Evolutionary conservation across 1,140 invertebrate genomes (phyloP).

Genomic region (Ephestia elutella): DNA sequence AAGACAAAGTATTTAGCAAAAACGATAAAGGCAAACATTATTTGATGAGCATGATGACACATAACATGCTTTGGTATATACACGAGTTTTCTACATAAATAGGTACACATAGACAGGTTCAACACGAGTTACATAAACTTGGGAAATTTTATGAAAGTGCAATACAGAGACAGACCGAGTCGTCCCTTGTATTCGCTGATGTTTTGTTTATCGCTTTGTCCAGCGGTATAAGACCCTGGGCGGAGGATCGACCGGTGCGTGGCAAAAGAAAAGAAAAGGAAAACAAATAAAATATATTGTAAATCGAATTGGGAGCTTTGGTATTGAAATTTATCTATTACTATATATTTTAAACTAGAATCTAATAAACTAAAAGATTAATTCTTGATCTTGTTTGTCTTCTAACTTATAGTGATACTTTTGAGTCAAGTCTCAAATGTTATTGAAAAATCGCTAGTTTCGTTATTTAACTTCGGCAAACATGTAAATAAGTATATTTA

Average conservation of each 20-base stretch:
- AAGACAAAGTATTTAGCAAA: constrained; percentile 1
- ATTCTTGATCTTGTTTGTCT: constrained; percentile 44
- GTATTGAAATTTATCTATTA: constrained; percentile 50
- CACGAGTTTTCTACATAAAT: constrained; percentile 45
- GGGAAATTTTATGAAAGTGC: constrained; percentile 48
- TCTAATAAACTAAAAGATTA: constrained; percentile 65
- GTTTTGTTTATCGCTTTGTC: constrained; percentile 70
- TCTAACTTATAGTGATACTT: too few species aligned
- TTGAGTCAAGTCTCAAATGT: too few species aligned
- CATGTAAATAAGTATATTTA: too few species aligned
- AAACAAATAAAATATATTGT: constrained; percentile 50
- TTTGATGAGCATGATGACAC: constrained; percentile 39
- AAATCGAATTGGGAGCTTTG: constrained; percentile 45
- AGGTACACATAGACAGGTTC: constrained; percentile 49
- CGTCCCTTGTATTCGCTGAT: constrained; percentile 60
- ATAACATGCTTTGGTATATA: constrained; percentile 55
- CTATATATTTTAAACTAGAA: constrained; percentile 51
- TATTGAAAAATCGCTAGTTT: too few species aligned
- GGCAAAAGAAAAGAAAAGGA: constrained; percentile 51
- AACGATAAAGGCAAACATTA: not conserved
- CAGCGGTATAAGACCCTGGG: constrained; percentile 66
- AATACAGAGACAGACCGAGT: constrained; percentile 68
- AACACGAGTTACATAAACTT: constrained; percentile 41
- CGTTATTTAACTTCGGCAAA: too few species aligned
- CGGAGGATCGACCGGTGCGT: constrained; percentile 47